Evolutionary conservation across 1,140 invertebrate species (phyloP).

Genomic region (Aphis gossypii): DNA sequence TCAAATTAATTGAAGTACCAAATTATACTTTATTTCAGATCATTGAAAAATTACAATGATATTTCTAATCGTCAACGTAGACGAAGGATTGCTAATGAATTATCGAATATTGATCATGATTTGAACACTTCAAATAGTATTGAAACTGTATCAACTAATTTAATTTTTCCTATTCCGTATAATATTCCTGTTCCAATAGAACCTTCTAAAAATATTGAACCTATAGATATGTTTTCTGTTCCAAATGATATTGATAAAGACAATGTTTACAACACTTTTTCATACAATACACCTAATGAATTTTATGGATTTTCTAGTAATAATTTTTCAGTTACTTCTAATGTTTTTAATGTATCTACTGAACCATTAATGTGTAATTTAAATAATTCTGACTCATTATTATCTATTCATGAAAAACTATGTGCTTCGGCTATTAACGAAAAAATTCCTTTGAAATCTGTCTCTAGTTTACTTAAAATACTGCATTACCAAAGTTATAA

Average conservation of each 20-base stretch:
- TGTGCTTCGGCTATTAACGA: background rate
- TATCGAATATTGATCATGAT: background rate
- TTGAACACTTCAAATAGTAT: background rate
- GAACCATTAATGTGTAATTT: background rate
- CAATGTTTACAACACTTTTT: background rate
- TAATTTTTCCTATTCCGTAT: background rate
- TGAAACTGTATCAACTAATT: background rate
- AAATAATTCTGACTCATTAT: background rate
- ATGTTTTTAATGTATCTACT: background rate
- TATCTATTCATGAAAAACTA: background rate
- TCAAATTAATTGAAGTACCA: no score
- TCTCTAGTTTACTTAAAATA: conserved; percentile 18
- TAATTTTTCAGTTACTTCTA: no score
- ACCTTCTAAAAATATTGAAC: background rate
- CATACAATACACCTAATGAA: background rate
- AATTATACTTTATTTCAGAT: no score
- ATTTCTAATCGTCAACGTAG: background rate
- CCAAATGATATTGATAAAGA: background rate
- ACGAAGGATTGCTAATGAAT: background rate
- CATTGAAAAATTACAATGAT: background rate
- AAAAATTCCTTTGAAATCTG: background rate
- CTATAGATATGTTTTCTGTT: background rate
- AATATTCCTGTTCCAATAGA: background rate
- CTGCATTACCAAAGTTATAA: background rate
- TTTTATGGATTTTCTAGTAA: no score